A percentile compares a stretch with the other conserved stretches of the same genome.
These are phyloP conservation scores for Drosophila pallidifrons DNA, from an alignment of 1,140 invertebrate species.

Conservation along the genomic window DNA sequence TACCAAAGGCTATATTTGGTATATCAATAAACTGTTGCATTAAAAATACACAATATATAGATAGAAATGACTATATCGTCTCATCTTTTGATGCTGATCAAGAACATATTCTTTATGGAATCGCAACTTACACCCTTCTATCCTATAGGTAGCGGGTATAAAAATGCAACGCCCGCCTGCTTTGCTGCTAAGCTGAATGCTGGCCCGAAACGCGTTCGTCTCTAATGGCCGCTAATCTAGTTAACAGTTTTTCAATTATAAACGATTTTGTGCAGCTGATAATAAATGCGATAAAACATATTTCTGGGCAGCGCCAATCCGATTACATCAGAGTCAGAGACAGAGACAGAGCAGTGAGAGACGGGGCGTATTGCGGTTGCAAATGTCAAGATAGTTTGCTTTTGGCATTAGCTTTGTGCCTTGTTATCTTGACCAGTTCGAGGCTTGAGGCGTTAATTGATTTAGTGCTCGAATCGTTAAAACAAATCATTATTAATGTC, in stretches of 20 bases:
- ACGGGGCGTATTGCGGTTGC: slow-evolving; percentile 78
- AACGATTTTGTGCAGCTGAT: slow-evolving; percentile 77
- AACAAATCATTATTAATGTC: slow-evolving; percentile 62
- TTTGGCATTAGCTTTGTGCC: slow-evolving; percentile 51
- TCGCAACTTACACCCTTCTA: no score
- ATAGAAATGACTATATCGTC: no score
- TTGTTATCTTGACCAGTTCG: slow-evolving; percentile 24
- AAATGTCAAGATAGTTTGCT: slow-evolving; percentile 77
- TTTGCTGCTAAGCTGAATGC: slow-evolving; percentile 28
- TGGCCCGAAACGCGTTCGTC: slow-evolving; percentile 52
- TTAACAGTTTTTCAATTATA: slow-evolving; percentile 84
- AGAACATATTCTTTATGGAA: no score
- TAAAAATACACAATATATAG: no score
- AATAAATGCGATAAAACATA: slow-evolving; percentile 83
- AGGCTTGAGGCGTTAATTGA: slow-evolving; percentile 67
- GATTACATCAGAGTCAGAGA: slow-evolving; percentile 54
- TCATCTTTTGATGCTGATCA: no score
- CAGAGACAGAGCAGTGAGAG: not conserved
- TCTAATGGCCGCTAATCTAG: slow-evolving; percentile 80
- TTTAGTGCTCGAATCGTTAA: slow-evolving; percentile 53
- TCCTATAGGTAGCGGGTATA: no score
- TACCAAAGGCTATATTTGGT: no score
- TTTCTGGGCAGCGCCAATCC: slow-evolving; percentile 57
- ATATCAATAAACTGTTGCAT: no score
- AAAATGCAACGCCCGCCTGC: slow-evolving; percentile 43